These are phyloP conservation scores for Stegana nigrithorax DNA, from an alignment of 2,888 invertebrate species.

Conservation along the genomic window DNA sequence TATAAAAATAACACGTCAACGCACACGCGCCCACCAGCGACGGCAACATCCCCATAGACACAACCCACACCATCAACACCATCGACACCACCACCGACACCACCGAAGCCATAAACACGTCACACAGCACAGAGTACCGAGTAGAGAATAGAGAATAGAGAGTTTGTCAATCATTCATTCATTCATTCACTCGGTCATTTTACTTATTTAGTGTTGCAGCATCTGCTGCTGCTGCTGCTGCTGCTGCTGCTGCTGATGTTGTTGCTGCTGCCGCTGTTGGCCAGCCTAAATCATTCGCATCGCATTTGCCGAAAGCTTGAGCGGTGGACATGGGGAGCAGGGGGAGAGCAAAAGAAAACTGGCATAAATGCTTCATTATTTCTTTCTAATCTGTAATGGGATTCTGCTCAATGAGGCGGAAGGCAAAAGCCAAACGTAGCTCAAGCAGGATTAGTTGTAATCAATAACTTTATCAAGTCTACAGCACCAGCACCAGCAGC, in stretches of 20 bases:
- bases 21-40: constrained; percentile 20
- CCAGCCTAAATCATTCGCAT: neutral
- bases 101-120: too few relatives aligned
- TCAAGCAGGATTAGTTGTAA: constrained; percentile 55
- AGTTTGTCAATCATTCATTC: too few relatives aligned
- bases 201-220: too few relatives aligned
- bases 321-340: too few relatives aligned
- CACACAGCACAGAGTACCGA: too few relatives aligned
- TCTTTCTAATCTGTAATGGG: constrained; percentile 26
- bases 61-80: neutral
- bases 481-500: too few relatives aligned
- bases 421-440: constrained; percentile 49
- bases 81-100: constrained; percentile 16
- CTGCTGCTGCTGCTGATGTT: too few relatives aligned
- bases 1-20: constrained; percentile 52
- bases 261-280: too few relatives aligned
- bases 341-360: neutral
- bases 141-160: too few relatives aligned
- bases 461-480: constrained; percentile 53
- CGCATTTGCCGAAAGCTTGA: too few relatives aligned
- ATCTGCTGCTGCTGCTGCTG: too few relatives aligned
- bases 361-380: constrained; percentile 27
- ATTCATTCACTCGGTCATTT: too few relatives aligned
- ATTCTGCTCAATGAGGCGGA: constrained; percentile 56
- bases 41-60: neutral